A percentile compares a stretch with the other conserved stretches of the same genome.
Evolutionary conservation across 2,113 vertebrate species (phyloP).

Genomic region (Hucho hucho): DNA sequence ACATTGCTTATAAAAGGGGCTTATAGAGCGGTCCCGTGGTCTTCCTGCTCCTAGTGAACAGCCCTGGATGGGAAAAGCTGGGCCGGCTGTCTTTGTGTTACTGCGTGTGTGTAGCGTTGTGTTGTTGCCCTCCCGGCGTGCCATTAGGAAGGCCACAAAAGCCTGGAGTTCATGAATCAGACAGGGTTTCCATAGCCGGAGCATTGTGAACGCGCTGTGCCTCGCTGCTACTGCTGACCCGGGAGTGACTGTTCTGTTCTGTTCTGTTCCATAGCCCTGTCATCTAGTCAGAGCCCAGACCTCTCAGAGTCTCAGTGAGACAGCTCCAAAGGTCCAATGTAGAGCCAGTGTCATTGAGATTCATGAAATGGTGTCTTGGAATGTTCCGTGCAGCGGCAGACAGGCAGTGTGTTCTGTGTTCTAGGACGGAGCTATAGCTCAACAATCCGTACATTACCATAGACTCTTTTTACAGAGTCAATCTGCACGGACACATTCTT

Average conservation of each 20-base stretch:
- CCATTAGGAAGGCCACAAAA: constrained; percentile 74
- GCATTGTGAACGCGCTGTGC: constrained; percentile 40
- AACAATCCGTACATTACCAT: constrained; percentile 60
- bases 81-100: background rate
- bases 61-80: constrained; percentile 21
- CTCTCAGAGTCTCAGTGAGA: constrained; percentile 48
- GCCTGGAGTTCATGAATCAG: constrained; percentile 75
- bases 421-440: constrained; percentile 38
- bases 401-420: too few relatives aligned
- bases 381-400: constrained; percentile 38
- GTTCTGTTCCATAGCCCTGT: constrained; percentile 40
- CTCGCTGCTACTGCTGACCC: background rate
- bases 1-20: constrained; percentile 59
- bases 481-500: constrained; percentile 54
- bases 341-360: constrained; percentile 39
- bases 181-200: constrained; percentile 55
- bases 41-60: constrained; percentile 46
- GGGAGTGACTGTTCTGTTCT: background rate
- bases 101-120: constrained; percentile 39
- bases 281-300: constrained; percentile 27
- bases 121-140: constrained; percentile 71
- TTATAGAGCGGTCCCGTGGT: constrained; percentile 65
- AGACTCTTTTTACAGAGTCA: constrained; percentile 52
- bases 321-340: constrained; percentile 42
- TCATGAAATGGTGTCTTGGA: constrained; percentile 45